phyloP scores from a whole-genome alignment of 2,888 invertebrate genomes.

The Phragmatobia fuliginosa region DNA sequence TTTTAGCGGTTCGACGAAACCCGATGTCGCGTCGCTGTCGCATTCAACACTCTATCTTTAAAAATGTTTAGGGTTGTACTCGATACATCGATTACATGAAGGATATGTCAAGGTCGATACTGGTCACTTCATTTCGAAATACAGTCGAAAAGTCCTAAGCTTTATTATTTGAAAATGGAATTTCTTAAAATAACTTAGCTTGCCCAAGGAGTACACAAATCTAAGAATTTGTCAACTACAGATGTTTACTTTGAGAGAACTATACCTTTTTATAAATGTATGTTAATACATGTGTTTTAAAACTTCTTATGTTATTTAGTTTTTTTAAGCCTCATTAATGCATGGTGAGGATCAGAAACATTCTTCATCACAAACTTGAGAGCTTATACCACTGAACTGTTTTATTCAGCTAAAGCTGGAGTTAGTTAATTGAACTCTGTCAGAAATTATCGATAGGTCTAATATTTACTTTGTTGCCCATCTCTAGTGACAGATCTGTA shows the following conservation, averaged over 20 bases:
- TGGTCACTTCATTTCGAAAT: not conserved
- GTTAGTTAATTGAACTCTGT: not conserved
- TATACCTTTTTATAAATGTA: not conserved
- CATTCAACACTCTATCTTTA: conserved; percentile 84
- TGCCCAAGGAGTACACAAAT: not conserved
- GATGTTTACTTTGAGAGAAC: not conserved
- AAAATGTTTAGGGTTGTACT: conserved; percentile 76
- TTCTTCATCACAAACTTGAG: accelerated
- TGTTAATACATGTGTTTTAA: not conserved
- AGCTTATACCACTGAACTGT: not conserved
- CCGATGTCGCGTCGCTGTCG: conserved; percentile 81
- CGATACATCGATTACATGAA: conserved; percentile 18
- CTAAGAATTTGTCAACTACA: not conserved
- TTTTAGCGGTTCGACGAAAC: conserved; percentile 84
- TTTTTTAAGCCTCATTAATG: not conserved
- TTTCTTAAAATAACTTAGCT: not conserved
- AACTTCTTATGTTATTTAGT: not conserved
- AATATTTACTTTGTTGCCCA: conserved; percentile 34
- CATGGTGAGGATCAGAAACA: not conserved
- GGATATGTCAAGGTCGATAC: not conserved
- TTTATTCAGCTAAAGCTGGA: not conserved
- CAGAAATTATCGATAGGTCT: conserved; percentile 30
- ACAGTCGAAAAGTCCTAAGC: not conserved
- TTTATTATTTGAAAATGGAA: not conserved
- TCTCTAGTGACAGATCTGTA: conserved; percentile 77